Evolutionary conservation across 2,888 invertebrate species (phyloP), one percentile per base, ranked within the genome.

Genomic region (Sisyra terminalis): DNA sequence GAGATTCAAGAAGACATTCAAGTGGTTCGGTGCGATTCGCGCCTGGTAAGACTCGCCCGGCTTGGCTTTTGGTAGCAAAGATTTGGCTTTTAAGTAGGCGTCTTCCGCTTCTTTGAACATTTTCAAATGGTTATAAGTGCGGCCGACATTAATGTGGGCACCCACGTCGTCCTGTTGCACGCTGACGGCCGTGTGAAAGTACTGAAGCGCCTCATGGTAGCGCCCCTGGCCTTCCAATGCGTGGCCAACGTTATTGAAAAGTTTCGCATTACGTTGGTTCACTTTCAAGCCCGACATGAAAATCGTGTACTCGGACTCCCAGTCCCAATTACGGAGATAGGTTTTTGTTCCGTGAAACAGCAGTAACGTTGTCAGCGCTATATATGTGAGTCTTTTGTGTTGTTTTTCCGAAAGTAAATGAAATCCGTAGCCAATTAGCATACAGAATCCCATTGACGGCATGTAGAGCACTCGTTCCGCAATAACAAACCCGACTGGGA

Each of bases 201-300:
- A 96, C 48, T 76, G 71, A 45, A 96, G 64, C 0, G 96, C 94
- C 58, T 92, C 89, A 2, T 64, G 63, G 52, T 71, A 78, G 18
- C 66, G 67, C 0, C 70, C 73, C 53, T 78, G 73, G 48, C 75
- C 82, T 67, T 96, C 94, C 50, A 96, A 66, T 1, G 93, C 92
- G 63, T 96, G 94, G 0, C 94, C 96, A 2, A 96, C 93, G 63
- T 96, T 96, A 65, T 96, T 96, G 66, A 88, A 96, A 16, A 96
- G 69, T 62, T 96, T 96, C 16, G 96, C 96, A 65, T 96, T 96
- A 49, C 79, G 75, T 51, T 81, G 80, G 58, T 89, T 93, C 38
- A 90, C 80, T 55, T 69, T 69, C 42, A 96, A 66, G 10, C 93
- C 94, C 3, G 93, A 86, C 71, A 86, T 87, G 65, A 94, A 96